These are phyloP conservation scores for Manduca sexta DNA, from an alignment of 1,140 invertebrate species.

Conservation along the genomic window DNA sequence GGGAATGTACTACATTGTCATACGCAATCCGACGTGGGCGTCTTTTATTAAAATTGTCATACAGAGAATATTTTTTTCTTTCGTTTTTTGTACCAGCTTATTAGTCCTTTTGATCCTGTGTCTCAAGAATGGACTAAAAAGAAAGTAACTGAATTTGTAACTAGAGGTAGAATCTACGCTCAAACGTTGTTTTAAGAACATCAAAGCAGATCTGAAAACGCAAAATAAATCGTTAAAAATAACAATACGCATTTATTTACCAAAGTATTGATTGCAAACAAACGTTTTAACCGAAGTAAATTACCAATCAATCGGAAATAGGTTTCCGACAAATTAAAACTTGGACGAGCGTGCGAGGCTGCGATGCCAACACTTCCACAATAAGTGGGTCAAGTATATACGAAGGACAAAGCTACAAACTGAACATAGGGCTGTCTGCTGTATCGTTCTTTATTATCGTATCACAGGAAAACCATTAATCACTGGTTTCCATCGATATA, in stretches of 20 bases:
- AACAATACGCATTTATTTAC: background rate
- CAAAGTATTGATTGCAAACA: slow-evolving; percentile 1
- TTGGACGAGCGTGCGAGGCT: slow-evolving; percentile 19
- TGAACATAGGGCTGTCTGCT: slow-evolving; percentile 23
- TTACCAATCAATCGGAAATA: slow-evolving; percentile 24
- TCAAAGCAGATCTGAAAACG: no score
- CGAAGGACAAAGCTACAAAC: slow-evolving; percentile 37
- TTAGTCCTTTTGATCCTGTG: no score
- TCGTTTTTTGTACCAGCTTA: no score
- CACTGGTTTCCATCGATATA: slow-evolving; percentile 21
- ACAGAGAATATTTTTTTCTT: no score
- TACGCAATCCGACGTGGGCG: no score
- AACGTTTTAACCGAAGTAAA: slow-evolving; percentile 11
- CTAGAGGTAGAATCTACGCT: no score
- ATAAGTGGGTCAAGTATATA: slow-evolving; percentile 57
- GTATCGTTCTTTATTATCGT: slow-evolving; percentile 43
- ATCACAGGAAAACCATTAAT: slow-evolving; percentile 40
- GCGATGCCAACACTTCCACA: slow-evolving; percentile 28
- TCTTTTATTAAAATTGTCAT: no score
- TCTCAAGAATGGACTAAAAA: no score
- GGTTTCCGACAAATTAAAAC: slow-evolving; percentile 28
- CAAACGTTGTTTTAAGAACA: no score
- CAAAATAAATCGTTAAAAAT: background rate
- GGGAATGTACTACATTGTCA: no score
- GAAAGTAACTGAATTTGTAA: no score